Percentiles rank a stretch among this genome's conserved stretches.
Evolutionary conservation across 35 echinoderm and acorn worm genomes (phyloP).

Genomic region (Anneissia japonica): DNA sequence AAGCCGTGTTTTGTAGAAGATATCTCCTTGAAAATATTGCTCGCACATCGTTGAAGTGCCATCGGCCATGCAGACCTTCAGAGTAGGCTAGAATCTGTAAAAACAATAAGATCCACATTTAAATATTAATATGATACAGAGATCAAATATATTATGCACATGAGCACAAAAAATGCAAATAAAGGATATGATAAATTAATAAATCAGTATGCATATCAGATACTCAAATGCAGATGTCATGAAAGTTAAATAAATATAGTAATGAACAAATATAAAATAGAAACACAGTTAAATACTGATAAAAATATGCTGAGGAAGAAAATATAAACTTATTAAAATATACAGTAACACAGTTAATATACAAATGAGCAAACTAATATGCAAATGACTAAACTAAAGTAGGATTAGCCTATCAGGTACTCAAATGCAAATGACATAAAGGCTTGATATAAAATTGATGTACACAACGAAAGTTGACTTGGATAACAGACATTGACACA

Average conservation of each 20-base stretch:
- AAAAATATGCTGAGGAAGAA: no score
- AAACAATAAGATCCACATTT: neutral
- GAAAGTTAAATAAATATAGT: neutral
- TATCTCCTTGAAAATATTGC: slow-evolving; percentile 90
- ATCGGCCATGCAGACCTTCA: slow-evolving; percentile 93
- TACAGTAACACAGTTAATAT: no score
- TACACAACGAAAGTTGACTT: no score
- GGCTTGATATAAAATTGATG: no score
- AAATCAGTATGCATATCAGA: neutral
- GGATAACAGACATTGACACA: no score
- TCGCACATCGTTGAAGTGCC: slow-evolving; percentile 96
- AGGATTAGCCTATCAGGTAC: no score
- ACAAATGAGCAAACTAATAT: no score
- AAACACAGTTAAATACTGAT: no score
- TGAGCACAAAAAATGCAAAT: neutral
- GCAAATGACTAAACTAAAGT: no score
- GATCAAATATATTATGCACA: neutral
- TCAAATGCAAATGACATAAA: no score
- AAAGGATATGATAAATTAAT: neutral
- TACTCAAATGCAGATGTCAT: slow-evolving; percentile 9
- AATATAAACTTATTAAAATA: no score
- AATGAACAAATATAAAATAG: neutral
- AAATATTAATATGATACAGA: neutral
- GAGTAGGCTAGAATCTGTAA: slow-evolving; percentile 84
- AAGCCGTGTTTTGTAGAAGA: slow-evolving; percentile 81